Evolutionary conservation across 1,140 invertebrate species (phyloP).

Genomic region (Macrocentrus cingulum): DNA sequence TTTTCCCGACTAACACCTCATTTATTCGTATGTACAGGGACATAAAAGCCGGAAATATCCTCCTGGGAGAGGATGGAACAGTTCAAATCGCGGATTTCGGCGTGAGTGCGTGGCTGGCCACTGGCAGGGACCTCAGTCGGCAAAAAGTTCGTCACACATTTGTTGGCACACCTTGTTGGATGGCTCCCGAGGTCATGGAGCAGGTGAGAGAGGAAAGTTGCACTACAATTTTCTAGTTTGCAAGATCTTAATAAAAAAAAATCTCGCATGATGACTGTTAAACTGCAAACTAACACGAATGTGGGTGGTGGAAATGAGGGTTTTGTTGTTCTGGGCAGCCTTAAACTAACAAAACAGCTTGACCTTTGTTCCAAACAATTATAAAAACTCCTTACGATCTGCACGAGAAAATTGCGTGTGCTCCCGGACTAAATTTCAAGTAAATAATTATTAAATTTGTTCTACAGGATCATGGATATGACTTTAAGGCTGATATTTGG

Average conservation of each 20-base stretch:
- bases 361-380: neutral
- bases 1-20: too few species aligned
- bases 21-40: conserved; percentile 66
- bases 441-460: conserved; percentile 37
- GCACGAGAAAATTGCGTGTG: neutral
- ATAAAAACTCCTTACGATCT: neutral
- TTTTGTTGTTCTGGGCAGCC: too few species aligned
- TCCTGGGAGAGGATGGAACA: conserved; percentile 96
- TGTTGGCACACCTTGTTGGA: conserved; percentile 98
- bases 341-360: too few species aligned
- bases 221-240: conserved; percentile 59
- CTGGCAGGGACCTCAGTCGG: conserved; percentile 85
- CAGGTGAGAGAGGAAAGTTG: conserved; percentile 72
- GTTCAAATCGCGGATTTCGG: conserved; percentile 98
- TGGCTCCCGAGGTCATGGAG: conserved; percentile 99
- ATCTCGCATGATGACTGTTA: conserved; percentile 31
- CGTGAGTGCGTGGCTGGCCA: conserved; percentile 90
- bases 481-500: conserved; percentile 99
- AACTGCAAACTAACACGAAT: neutral
- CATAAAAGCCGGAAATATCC: conserved; percentile 97
- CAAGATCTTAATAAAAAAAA: conserved; percentile 44
- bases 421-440: neutral
- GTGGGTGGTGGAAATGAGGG: conserved; percentile 12
- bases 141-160: conserved; percentile 97
- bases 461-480: conserved; percentile 90